phyloP scores from a whole-genome alignment of 2,888 invertebrate genomes.

The Drosophila peninsularis region DNA sequence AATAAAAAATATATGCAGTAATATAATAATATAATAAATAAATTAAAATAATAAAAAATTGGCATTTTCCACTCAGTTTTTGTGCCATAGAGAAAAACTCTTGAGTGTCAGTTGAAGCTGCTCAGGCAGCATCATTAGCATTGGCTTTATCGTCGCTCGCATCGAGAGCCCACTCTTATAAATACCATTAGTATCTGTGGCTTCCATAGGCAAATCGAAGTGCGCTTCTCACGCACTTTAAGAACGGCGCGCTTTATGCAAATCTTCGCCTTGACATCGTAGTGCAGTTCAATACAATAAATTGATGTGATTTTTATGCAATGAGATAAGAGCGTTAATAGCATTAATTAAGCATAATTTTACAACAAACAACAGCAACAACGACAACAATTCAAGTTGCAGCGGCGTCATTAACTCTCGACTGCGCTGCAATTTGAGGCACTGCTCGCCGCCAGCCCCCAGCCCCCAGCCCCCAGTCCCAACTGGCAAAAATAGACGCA shows the following conservation, averaged over 20 bases:
- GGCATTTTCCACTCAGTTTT: background rate
- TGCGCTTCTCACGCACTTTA: constrained; percentile 48
- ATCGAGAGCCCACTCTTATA: constrained; percentile 13
- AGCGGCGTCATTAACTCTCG: constrained; percentile 22
- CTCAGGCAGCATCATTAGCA: constrained; percentile 8
- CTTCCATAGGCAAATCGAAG: background rate
- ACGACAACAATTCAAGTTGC: constrained; percentile 10
- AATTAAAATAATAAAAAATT: background rate
- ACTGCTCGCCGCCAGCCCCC: background rate
- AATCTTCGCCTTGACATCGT: constrained; percentile 73
- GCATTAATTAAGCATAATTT: constrained; percentile 76
- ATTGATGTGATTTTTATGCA: constrained; percentile 78
- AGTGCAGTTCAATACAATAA: constrained; percentile 63
- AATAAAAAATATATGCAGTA: background rate
- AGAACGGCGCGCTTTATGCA: constrained; percentile 58
- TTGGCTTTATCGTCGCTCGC: constrained; percentile 8
- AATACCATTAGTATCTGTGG: constrained; percentile 21
- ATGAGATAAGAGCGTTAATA: constrained; percentile 56
- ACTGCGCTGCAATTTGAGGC: constrained; percentile 12
- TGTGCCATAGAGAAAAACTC: background rate
- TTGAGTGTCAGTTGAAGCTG: background rate
- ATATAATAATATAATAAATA: background rate
- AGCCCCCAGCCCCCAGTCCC: background rate
- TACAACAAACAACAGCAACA: constrained; percentile 10
- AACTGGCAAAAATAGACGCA: constrained; percentile 64